These are phyloP conservation scores for Julus scandinavius DNA, from an alignment of 2,888 invertebrate genomes.

Conservation along the genomic window DNA sequence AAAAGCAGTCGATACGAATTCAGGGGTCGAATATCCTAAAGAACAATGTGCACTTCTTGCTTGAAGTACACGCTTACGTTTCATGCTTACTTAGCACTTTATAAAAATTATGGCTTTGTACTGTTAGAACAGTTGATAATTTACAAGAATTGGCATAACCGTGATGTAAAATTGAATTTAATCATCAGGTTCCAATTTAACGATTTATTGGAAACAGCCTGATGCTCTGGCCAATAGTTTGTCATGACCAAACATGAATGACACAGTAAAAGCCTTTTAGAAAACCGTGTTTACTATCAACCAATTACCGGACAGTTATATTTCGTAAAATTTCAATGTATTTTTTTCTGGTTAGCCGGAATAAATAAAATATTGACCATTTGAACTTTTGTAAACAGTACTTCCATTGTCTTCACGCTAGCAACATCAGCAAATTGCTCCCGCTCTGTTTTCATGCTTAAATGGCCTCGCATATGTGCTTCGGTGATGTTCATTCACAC, in stretches of 20 bases:
- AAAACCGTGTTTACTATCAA: not conserved
- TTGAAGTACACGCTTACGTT: too few relatives aligned
- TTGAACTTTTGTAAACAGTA: slow-evolving; percentile 21
- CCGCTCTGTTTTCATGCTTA: not conserved
- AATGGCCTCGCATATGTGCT: not conserved
- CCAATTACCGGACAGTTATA: not conserved
- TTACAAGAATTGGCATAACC: too few relatives aligned
- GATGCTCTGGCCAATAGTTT: not conserved
- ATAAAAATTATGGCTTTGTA: too few relatives aligned
- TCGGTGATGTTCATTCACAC: slow-evolving; percentile 22
- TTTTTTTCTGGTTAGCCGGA: not conserved
- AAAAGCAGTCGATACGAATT: too few relatives aligned
- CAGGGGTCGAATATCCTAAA: too few relatives aligned
- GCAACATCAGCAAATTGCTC: slow-evolving; percentile 38
- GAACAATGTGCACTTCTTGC: too few relatives aligned
- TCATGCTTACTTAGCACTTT: too few relatives aligned
- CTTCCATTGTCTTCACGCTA: slow-evolving; percentile 6
- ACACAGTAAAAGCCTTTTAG: not conserved
- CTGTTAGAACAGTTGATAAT: too few relatives aligned
- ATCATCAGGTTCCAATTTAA: not conserved
- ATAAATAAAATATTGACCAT: not conserved
- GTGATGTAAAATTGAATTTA: too few relatives aligned
- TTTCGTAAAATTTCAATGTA: not conserved
- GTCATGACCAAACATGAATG: too few relatives aligned
- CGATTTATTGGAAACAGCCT: not conserved